Percentiles rank a stretch among this genome's conserved stretches.
Conservation (phyloP, 1,140 invertebrate genomes). For the Periplaneta americana region DNA sequence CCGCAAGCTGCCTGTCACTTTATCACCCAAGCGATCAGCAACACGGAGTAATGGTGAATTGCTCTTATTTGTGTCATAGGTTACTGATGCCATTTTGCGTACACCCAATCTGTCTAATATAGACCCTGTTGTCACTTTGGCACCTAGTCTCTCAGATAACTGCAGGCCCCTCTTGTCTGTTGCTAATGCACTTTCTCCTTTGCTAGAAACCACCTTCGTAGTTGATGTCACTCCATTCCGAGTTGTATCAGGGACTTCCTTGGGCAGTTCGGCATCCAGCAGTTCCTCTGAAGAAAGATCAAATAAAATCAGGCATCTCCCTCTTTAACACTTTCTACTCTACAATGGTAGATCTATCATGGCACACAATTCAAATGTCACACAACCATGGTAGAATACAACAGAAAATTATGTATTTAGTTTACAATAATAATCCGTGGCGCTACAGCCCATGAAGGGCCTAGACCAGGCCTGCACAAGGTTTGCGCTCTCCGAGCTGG, state of each 20-base stretch:
- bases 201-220: neutral
- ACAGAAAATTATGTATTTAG: too few relatives aligned
- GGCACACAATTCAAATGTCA: too few relatives aligned
- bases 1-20: neutral
- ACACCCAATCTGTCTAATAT: neutral
- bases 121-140: neutral
- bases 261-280: slow-evolving; percentile 1
- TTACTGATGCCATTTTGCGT: neutral
- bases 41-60: neutral
- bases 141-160: neutral
- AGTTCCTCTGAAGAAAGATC: slow-evolving; percentile 8
- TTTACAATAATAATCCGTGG: too few relatives aligned
- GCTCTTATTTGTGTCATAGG: neutral
- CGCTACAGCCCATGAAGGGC: too few relatives aligned
- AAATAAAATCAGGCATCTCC: too few relatives aligned
- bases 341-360: too few relatives aligned
- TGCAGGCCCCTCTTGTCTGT: neutral
- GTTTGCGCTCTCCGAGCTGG: too few relatives aligned
- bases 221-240: neutral
- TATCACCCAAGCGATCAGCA: neutral
- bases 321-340: too few relatives aligned
- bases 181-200: neutral
- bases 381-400: too few relatives aligned
- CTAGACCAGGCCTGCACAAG: too few relatives aligned
- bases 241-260: neutral